Percentiles rank a stretch among this genome's conserved stretches.
These are phyloP conservation scores for Teleogryllus occipitalis DNA, from an alignment of 1,140 invertebrate genomes.

Conservation along the genomic window DNA sequence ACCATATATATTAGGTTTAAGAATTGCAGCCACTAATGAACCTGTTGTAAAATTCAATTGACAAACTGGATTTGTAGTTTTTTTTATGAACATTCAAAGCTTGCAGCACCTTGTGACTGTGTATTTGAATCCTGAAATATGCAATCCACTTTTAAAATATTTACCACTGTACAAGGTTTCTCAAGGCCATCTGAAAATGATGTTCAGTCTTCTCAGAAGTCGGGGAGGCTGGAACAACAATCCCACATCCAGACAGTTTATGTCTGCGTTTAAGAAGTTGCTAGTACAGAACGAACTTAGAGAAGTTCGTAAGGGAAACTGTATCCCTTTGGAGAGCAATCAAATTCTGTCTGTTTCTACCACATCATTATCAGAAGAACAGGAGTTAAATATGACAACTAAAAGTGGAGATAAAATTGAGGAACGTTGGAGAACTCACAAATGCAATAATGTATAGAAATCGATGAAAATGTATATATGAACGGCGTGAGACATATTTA, in stretches of 20 bases:
- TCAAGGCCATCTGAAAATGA: slow-evolving; percentile 35
- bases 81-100: not conserved
- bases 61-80: not conserved
- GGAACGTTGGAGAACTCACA: too few relatives aligned
- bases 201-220: slow-evolving; percentile 33
- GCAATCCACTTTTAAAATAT: slow-evolving; percentile 21
- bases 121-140: not conserved
- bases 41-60: not conserved
- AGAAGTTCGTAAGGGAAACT: not conserved
- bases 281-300: not conserved
- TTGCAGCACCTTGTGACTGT: not conserved
- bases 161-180: slow-evolving; percentile 33
- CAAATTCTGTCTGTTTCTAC: too few relatives aligned
- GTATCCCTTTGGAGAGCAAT: too few relatives aligned
- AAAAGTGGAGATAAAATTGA: too few relatives aligned
- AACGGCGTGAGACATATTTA: too few relatives aligned
- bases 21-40: not conserved
- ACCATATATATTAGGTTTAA: not conserved
- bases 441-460: too few relatives aligned
- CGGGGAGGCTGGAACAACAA: slow-evolving; percentile 34
- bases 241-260: slow-evolving; percentile 31
- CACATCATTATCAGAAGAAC: too few relatives aligned
- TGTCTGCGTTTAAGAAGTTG: not conserved
- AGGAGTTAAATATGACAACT: too few relatives aligned
- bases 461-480: too few relatives aligned